Percentiles rank a stretch among this genome's conserved stretches.
Evolutionary conservation across 2,888 invertebrate species (phyloP).

Genomic region (Agrochola lychnidis): DNA sequence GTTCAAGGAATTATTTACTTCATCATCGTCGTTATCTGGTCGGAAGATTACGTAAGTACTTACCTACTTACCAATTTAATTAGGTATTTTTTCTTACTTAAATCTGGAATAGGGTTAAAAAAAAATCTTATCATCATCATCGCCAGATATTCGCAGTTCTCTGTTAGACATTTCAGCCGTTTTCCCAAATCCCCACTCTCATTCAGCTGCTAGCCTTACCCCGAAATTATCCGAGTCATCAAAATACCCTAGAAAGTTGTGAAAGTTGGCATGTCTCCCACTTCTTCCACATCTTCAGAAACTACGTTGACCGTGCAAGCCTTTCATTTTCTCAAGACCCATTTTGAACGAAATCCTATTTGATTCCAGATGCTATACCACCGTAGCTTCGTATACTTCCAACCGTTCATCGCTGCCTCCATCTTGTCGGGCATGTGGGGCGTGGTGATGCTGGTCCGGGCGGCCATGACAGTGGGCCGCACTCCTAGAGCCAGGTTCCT

Average conservation of each 20-base stretch:
- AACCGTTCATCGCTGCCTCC: constrained; percentile 92
- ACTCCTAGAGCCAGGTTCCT: constrained; percentile 88
- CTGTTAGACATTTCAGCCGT: not conserved
- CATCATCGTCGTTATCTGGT: constrained; percentile 91
- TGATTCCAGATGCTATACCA: constrained; percentile 90
- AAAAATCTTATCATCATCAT: not conserved
- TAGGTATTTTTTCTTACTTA: not conserved
- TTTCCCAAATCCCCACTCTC: no score
- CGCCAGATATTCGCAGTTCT: not conserved
- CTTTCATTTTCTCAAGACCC: not conserved
- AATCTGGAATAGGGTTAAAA: not conserved
- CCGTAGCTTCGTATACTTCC: constrained; percentile 91
- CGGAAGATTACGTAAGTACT: constrained; percentile 91
- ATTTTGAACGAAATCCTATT: not conserved
- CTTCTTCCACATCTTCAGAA: not conserved
- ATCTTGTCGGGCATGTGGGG: constrained; percentile 93
- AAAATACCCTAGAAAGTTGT: not conserved
- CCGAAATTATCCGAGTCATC: not conserved
- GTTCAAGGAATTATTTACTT: constrained; percentile 92
- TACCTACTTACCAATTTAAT: not conserved
- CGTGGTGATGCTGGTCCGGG: constrained; percentile 91
- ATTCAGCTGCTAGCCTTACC: not conserved
- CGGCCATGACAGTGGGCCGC: constrained; percentile 82
- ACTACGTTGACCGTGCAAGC: not conserved
- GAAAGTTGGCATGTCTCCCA: no score